A percentile compares a stretch with the other conserved stretches of the same genome.
Conservation (phyloP, 2,113 vertebrate species). For the Acanthisitta chloris region DNA sequence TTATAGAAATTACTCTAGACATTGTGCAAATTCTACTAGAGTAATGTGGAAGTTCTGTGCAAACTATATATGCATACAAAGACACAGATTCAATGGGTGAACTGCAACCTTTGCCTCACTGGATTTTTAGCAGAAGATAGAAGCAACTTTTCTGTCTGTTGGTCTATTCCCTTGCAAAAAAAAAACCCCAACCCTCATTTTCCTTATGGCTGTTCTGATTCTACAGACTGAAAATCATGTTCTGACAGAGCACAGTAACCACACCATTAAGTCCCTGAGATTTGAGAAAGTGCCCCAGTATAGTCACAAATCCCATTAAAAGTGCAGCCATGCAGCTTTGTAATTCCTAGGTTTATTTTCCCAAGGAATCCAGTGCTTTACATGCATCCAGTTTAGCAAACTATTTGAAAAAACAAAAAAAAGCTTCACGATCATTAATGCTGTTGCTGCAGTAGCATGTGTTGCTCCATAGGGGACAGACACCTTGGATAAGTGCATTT, state of each 20-base stretch:
- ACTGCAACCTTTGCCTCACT: background rate
- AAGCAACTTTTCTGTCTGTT: background rate
- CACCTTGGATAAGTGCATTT: background rate
- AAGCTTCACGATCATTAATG: background rate
- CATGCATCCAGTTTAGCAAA: background rate
- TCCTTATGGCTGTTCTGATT: background rate
- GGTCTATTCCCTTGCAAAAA: background rate
- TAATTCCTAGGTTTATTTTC: background rate
- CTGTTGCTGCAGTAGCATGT: background rate
- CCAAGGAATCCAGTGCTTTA: background rate
- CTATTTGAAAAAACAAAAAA: background rate
- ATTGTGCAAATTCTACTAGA: background rate
- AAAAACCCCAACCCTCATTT: accelerated
- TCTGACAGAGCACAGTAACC: background rate
- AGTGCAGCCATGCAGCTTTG: background rate
- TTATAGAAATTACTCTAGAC: background rate
- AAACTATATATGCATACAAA: background rate
- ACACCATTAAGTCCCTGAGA: background rate
- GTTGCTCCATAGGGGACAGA: background rate
- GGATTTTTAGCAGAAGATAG: background rate
- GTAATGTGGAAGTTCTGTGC: background rate
- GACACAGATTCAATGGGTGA: background rate
- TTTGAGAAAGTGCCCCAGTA: background rate
- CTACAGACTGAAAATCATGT: background rate
- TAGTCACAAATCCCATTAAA: background rate